Evolutionary conservation across 2,888 invertebrate species (phyloP).

Genomic region (Leptodirus hochenwartii): DNA sequence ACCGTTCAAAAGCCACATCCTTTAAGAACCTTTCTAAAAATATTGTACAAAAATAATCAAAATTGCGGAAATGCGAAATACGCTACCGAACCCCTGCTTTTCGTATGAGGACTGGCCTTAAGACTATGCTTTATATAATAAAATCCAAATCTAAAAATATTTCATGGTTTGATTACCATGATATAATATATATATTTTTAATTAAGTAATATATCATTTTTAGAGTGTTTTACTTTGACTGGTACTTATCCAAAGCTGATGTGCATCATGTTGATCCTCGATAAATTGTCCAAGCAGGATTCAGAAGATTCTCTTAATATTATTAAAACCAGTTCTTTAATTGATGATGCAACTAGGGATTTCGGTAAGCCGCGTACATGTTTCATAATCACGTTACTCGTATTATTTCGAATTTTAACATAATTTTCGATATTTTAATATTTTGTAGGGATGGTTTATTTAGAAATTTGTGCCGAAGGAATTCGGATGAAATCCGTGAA

Average conservation of each 20-base stretch:
- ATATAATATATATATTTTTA: conserved; percentile 5
- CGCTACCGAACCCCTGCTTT: conserved; percentile 1
- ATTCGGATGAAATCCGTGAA: conserved; percentile 23
- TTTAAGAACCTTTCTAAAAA: too few species aligned
- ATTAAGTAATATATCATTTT: conserved; percentile 10
- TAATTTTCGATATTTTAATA: conserved; percentile 9
- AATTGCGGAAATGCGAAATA: conserved; percentile 2
- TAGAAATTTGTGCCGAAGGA: conserved; percentile 41
- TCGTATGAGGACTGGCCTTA: background rate
- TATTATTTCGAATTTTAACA: conserved; percentile 3
- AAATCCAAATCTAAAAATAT: too few species aligned
- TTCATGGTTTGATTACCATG: too few species aligned
- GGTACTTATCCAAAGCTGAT: conserved; percentile 45
- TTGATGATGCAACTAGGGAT: conserved; percentile 24
- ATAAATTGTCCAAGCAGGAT: conserved; percentile 20
- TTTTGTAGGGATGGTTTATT: conserved; percentile 36
- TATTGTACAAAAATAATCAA: background rate
- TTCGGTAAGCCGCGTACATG: conserved; percentile 17
- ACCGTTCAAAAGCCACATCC: too few species aligned
- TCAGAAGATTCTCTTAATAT: conserved; percentile 18
- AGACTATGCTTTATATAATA: too few species aligned
- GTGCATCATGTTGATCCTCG: conserved; percentile 32
- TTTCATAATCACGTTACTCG: conserved; percentile 2
- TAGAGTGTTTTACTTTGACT: conserved; percentile 39
- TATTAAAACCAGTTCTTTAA: conserved; percentile 21